A percentile compares a stretch with the other conserved stretches of the same genome.
Evolutionary conservation across 2,113 vertebrate genomes (phyloP).

Genomic region (Axis porcinus): DNA sequence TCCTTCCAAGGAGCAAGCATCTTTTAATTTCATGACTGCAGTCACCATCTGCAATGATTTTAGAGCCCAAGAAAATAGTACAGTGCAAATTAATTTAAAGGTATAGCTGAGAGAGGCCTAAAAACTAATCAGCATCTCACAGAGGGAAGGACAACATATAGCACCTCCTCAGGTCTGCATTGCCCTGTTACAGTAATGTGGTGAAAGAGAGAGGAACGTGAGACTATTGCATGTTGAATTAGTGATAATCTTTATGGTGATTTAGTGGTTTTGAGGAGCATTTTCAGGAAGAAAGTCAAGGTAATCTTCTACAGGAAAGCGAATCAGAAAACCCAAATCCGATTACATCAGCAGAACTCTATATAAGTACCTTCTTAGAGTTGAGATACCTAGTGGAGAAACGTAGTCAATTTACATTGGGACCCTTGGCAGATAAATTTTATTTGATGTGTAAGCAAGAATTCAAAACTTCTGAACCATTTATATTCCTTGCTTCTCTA

Average conservation of each 20-base stretch:
- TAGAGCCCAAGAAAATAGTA: not conserved
- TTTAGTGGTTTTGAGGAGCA: not conserved
- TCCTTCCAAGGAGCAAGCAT: not conserved
- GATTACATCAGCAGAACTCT: not conserved
- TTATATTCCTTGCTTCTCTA: not conserved
- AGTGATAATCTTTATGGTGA: not conserved
- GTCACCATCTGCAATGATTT: not conserved
- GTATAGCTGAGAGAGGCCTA: not conserved
- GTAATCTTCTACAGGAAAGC: not conserved
- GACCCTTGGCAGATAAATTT: not conserved
- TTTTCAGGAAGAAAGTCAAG: not conserved
- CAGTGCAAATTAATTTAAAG: not conserved
- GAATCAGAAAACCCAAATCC: not conserved
- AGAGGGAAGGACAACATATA: fast-evolving
- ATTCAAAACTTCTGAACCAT: conserved; percentile 6
- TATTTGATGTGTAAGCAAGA: not conserved
- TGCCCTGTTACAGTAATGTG: fast-evolving
- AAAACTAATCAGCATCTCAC: not conserved
- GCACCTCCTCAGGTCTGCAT: not conserved
- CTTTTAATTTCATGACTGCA: not conserved
- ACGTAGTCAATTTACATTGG: not conserved
- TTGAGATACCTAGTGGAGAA: not conserved
- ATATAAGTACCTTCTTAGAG: not conserved
- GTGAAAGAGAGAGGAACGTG: not conserved
- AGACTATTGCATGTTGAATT: not conserved